These are phyloP conservation scores for Sipha maydis DNA, from an alignment of 2,888 invertebrate species.

Conservation along the genomic window DNA sequence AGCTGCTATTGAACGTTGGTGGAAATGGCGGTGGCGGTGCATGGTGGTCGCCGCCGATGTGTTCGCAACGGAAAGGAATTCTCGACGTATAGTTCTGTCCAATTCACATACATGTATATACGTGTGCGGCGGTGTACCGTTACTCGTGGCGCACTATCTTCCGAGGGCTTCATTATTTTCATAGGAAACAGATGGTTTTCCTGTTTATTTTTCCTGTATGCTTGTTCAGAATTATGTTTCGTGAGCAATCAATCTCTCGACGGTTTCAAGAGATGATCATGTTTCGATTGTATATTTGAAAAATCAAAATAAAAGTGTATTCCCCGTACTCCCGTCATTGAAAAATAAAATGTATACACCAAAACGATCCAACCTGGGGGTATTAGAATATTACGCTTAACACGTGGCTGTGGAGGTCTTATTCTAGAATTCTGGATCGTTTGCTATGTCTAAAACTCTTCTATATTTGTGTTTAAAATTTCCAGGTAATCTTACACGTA, in stretches of 20 bases:
- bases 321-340: no score
- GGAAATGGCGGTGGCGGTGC: background rate
- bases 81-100: constrained; percentile 32
- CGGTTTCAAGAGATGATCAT: background rate
- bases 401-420: background rate
- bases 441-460: background rate
- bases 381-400: background rate
- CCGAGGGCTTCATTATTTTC: constrained; percentile 15
- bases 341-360: no score
- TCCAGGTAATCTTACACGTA: no score
- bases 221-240: background rate
- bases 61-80: constrained; percentile 45
- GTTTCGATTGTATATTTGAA: background rate
- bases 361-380: no score
- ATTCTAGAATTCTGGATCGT: background rate
- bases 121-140: background rate
- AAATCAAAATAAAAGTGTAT: no score
- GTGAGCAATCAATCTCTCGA: background rate
- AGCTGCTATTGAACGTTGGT: constrained; percentile 3
- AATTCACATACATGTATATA: constrained; percentile 27
- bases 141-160: background rate
- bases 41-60: background rate
- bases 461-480: no score
- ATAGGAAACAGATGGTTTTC: constrained; percentile 6
- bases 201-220: constrained; percentile 3